Evolutionary conservation across 2,888 invertebrate species (phyloP).

Genomic region (Ochropacha duplaris): DNA sequence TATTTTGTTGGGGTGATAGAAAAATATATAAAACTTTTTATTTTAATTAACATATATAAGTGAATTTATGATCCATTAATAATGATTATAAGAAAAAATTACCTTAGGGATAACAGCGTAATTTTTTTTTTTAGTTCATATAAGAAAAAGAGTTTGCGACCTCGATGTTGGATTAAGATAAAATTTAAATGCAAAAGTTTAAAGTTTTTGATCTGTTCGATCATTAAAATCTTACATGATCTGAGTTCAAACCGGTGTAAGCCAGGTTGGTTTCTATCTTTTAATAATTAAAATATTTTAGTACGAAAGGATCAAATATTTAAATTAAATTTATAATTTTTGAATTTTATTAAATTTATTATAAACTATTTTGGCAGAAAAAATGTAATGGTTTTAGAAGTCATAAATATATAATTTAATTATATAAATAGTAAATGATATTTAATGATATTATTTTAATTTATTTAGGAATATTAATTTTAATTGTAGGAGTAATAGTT

Average conservation of each 20-base stretch:
- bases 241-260: slow-evolving; percentile 94
- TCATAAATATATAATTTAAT: slow-evolving; percentile 80
- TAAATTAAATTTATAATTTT: slow-evolving; percentile 70
- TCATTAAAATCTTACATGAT: slow-evolving; percentile 93
- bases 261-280: slow-evolving; percentile 94
- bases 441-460: slow-evolving; percentile 67
- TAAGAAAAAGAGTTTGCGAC: slow-evolving; percentile 90
- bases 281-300: slow-evolving; percentile 83
- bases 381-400: slow-evolving; percentile 88
- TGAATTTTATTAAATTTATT: slow-evolving; percentile 52
- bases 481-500: slow-evolving; percentile 84
- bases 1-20: slow-evolving; percentile 86
- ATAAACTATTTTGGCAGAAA: slow-evolving; percentile 84
- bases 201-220: slow-evolving; percentile 90
- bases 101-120: slow-evolving; percentile 94
- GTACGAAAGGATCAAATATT: slow-evolving; percentile 91
- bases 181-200: slow-evolving; percentile 86
- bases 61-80: slow-evolving; percentile 82
- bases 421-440: slow-evolving; percentile 83
- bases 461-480: slow-evolving; percentile 70
- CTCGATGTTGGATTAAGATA: slow-evolving; percentile 95
- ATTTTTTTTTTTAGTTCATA: slow-evolving; percentile 89
- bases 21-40: slow-evolving; percentile 84
- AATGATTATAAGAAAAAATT: slow-evolving; percentile 87
- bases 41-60: slow-evolving; percentile 52